Percentiles rank a stretch among this genome's conserved stretches.
Evolutionary conservation across 2,888 invertebrate species (phyloP).

Genomic region (Eupithecia centaureata): DNA sequence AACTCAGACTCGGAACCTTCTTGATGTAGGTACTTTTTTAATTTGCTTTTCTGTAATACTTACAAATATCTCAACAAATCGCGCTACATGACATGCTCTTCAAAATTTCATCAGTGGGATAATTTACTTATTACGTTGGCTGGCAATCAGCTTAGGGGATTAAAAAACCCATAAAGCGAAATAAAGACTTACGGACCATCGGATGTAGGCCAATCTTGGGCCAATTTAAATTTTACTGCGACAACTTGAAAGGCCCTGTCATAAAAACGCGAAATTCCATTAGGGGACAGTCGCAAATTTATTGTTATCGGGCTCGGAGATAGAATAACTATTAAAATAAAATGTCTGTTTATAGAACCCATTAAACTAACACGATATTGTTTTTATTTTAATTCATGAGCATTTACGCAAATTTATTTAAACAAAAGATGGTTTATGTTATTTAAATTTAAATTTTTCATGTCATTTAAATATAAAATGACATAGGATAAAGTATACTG

Average conservation of each 20-base stretch:
- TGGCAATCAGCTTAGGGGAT: not conserved
- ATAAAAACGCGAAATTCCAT: conserved; percentile 28
- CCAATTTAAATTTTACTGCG: conserved; percentile 26
- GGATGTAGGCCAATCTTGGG: conserved; percentile 9
- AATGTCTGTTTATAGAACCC: not conserved
- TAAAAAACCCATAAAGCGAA: conserved; percentile 9
- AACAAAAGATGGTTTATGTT: not conserved
- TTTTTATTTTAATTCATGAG: not conserved
- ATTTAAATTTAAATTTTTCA: too few relatives aligned
- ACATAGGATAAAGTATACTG: too few relatives aligned
- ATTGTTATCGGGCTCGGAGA: conserved; percentile 17
- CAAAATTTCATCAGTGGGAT: too few relatives aligned
- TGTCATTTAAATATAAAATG: too few relatives aligned
- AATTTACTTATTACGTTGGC: not conserved
- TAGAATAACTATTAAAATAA: conserved; percentile 16
- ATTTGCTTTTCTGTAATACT: too few relatives aligned
- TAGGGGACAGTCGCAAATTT: conserved; percentile 25
- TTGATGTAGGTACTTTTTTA: too few relatives aligned
- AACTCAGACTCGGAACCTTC: too few relatives aligned
- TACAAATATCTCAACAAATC: too few relatives aligned
- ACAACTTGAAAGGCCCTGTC: conserved; percentile 26
- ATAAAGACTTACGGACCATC: conserved; percentile 12
- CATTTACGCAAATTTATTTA: not conserved
- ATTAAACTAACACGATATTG: not conserved
- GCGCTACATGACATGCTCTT: not conserved